Base-by-base conservation (phyloP, 2,797 vertebrate species). In the Tadarida brasiliensis region DNA sequence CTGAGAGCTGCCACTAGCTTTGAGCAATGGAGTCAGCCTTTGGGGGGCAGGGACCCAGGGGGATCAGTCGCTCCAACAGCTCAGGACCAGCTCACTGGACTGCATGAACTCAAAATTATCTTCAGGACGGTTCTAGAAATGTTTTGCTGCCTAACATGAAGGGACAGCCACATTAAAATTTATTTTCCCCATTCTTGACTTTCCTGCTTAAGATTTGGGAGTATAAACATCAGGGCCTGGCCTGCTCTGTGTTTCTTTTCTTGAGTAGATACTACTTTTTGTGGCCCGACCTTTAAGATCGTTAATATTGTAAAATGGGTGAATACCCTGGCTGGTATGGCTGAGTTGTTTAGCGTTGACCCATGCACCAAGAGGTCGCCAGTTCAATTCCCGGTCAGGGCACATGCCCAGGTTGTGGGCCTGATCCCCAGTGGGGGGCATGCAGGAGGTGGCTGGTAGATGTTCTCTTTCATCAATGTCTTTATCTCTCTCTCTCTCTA, bases 131-230 rank as follows among this genome's bases (percentile, higher is more conserved):
- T 67, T 96, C 57, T 77, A 56, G 35, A 80, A 73, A 15, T 57
- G 24, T 80, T 91, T 82, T 57, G 22, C 17, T 81, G 67, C 22
- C 86, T 88, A 86, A 67, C 8, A 8, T 44, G 73, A 49, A 59
- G 57, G 73, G 26, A 7, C 24, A 63, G 57, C 15, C 86, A 68
- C n/a, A 3, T 3, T 56, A 57, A 80, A 90, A 80, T 73, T 90
- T 54, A 81, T 78, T 94, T 59, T 80, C 61, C 54, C 80, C 20
- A 7, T 51, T 86, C 39, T 63, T 68, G 68, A 95, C 74, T 93
- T 88, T 78, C 67, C 68, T 76, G 78, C 59, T 91, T 89, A 28
- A 80, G 74, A 90, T 87, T 35, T 80, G 22, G 56, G 81, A 76
- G 77, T 47, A 57, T 28, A 24, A 91, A 96, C 20, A 20, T 47